phyloP scores from a whole-genome alignment of 2,113 vertebrate genomes.

The Chiloscyllium plagiosum region DNA sequence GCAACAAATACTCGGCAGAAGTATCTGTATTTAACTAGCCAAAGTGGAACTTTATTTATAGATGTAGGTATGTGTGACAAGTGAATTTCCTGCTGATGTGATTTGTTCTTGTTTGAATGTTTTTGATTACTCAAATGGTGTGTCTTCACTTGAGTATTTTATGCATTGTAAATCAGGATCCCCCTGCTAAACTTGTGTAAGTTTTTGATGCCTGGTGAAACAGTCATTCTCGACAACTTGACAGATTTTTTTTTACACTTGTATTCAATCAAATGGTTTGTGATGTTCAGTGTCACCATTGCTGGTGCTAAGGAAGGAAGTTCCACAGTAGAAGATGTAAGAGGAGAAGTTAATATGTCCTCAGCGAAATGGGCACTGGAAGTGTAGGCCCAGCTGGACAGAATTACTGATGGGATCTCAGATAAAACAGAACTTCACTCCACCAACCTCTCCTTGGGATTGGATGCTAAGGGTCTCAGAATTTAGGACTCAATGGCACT shows the following conservation, averaged over 20 bases:
- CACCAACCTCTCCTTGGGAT: neutral
- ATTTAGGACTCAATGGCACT: neutral
- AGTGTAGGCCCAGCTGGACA: neutral
- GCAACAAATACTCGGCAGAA: neutral
- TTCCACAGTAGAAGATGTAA: neutral
- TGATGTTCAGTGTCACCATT: neutral
- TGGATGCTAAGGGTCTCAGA: no score
- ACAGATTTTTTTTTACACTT: neutral
- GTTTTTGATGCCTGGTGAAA: constrained; percentile 39
- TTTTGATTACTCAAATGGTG: constrained; percentile 56
- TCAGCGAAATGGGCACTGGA: neutral
- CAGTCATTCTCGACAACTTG: neutral
- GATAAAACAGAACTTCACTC: neutral
- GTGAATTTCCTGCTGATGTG: constrained; percentile 66
- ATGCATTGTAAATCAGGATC: constrained; percentile 68
- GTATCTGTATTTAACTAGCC: constrained; percentile 48
- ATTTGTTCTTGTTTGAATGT: constrained; percentile 57
- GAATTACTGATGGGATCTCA: neutral
- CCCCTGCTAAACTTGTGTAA: constrained; percentile 52
- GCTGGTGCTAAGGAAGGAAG: neutral
- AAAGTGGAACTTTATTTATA: constrained; percentile 58
- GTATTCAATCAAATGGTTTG: neutral
- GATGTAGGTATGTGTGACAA: constrained; percentile 52
- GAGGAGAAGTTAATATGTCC: neutral
- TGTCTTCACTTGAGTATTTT: constrained; percentile 58